A percentile compares a stretch with the other conserved stretches of the same genome.
Conservation (phyloP, 2,113 vertebrate genomes). For the Eleginops maclovinus region DNA sequence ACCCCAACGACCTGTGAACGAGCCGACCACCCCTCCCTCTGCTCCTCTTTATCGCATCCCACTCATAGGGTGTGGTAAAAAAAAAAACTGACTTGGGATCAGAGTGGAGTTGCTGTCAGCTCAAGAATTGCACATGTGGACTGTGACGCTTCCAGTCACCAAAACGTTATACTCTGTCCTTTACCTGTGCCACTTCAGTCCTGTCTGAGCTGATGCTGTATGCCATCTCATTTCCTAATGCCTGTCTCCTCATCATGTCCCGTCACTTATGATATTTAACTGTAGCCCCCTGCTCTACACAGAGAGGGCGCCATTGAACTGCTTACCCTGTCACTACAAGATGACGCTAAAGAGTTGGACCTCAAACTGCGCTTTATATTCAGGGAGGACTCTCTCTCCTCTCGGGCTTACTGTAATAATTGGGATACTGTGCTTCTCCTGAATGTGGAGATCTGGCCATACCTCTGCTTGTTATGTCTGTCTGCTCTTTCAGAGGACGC, state of each 20-base stretch:
- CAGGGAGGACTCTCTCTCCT: constrained; percentile 9
- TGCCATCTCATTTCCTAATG: constrained; percentile 47
- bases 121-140: constrained; percentile 69
- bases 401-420: constrained; percentile 41
- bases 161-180: constrained; percentile 42
- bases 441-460: constrained; percentile 49
- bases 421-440: constrained; percentile 22
- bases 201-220: constrained; percentile 63
- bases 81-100: constrained; percentile 35
- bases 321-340: constrained; percentile 42
- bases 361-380: constrained; percentile 50
- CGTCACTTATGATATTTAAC: constrained; percentile 26
- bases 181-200: constrained; percentile 60
- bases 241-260: constrained; percentile 35
- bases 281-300: constrained; percentile 40
- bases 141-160: constrained; percentile 60
- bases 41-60: constrained; percentile 15
- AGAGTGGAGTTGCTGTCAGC: constrained; percentile 34
- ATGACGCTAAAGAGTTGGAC: constrained; percentile 36
- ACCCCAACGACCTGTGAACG: constrained; percentile 88
- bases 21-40: background rate
- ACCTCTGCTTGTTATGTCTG: constrained; percentile 33
- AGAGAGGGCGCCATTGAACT: constrained; percentile 52
- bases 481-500: constrained; percentile 32
- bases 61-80: constrained; percentile 19